Evolutionary conservation across 2,113 vertebrate genomes (phyloP), one percentile per base, ranked within the genome.

Genomic region (Leptobrachium ailaonicum): DNA sequence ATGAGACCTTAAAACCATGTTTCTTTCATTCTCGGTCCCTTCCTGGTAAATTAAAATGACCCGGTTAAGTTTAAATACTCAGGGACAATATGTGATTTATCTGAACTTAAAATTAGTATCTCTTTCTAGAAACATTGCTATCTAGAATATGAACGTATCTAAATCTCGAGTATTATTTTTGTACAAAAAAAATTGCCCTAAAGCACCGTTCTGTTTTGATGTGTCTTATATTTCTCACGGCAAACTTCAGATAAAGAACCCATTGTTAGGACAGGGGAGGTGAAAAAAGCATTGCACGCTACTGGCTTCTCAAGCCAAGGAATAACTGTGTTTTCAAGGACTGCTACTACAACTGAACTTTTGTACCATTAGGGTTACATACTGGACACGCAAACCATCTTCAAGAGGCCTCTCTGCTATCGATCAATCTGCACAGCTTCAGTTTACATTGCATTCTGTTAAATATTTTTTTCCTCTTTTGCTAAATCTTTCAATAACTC

Each of bases 381-480:
- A 50, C 66, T 45, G 6, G 32, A 66, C 70, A 60, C 54, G 56
- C 43, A 79, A 85, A 56, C 74, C 20, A 7, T 76, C 77, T 86
- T 42, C 68, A 73, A 74, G 69, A 0, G 32, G 74, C 86, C 73
- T 83, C 82, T 66, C 66, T 32, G 40, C 62, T 82, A 76, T 71
- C 85, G 41, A 84, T 87, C 84, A 76, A 83, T 84, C 80, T 83
- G 79, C n/a, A 56, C 62, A 67, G 81, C 83, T 90, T 82, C 85
- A 71, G 83, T 87, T 91, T 87, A 87, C 79, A 72, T 50, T 66
- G n/a, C 32, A 45, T 78, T 77, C 83, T 54, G 40, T 63, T 43
- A 78, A 69, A 79, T 82, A 13, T 82, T 85, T 88, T 85, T 88
- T 87, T 56, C 73, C 76, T 54, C 75, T 77, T 41, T 80, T 71